Percentiles rank a stretch among this genome's conserved stretches.
Conservation (phyloP, 2,113 vertebrate species). For the Nasalis larvatus region DNA sequence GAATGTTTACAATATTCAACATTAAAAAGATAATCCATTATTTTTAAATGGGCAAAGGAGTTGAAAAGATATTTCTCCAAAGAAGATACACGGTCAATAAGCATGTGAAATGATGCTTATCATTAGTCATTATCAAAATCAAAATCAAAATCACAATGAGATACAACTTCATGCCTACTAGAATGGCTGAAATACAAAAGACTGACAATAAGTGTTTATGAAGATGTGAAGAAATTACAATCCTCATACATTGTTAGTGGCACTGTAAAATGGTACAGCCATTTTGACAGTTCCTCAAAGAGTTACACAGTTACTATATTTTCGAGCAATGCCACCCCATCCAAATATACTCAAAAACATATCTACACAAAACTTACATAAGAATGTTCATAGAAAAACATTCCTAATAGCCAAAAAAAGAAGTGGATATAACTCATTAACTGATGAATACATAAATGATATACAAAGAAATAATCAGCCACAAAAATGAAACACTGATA, state of each 20-base stretch:
- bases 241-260: neutral
- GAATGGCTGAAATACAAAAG: neutral
- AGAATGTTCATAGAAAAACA: constrained; percentile 20
- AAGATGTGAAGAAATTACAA: neutral
- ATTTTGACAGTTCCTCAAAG: neutral
- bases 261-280: neutral
- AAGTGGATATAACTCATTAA: neutral
- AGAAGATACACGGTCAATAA: constrained; percentile 6
- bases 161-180: neutral
- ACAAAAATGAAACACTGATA: constrained; percentile 21
- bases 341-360: neutral
- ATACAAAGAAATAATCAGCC: neutral
- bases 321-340: neutral
- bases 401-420: neutral
- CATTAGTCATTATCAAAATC: neutral
- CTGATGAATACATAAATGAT: neutral
- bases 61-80: neutral
- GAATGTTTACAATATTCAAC: constrained; percentile 27
- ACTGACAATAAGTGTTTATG: neutral
- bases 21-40: neutral
- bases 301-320: neutral
- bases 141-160: constrained; percentile 25
- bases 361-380: neutral
- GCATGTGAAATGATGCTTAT: constrained; percentile 2
- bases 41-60: neutral